Evolutionary conservation across 2,113 vertebrate genomes (phyloP).

Genomic region (Patagioenas fasciata): DNA sequence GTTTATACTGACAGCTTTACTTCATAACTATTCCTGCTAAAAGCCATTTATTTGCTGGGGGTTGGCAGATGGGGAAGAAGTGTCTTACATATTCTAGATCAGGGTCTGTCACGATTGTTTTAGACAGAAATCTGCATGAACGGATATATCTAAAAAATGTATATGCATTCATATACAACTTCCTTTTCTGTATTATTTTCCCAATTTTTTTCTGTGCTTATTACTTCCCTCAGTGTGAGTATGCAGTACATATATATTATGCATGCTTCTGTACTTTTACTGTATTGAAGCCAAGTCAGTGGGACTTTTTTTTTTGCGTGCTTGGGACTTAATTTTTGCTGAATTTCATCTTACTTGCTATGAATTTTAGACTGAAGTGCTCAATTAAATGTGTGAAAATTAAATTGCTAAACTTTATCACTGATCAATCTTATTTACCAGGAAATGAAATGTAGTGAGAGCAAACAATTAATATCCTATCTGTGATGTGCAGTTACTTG

Average conservation of each 20-base stretch:
- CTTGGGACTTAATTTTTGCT: background rate
- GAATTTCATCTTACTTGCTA: background rate
- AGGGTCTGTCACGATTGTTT: background rate
- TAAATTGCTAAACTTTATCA: background rate
- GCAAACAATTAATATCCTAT: background rate
- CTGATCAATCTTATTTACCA: background rate
- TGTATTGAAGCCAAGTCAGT: background rate
- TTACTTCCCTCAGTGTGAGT: background rate
- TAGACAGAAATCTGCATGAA: background rate
- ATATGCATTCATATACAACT: background rate
- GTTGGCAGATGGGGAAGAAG: background rate
- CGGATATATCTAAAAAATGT: background rate
- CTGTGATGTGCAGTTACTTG: background rate
- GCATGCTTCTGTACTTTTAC: background rate
- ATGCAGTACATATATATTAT: background rate
- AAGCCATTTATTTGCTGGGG: background rate
- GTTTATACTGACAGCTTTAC: background rate
- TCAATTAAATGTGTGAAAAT: constrained; percentile 5
- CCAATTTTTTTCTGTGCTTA: background rate
- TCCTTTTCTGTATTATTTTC: background rate
- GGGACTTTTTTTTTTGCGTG: background rate
- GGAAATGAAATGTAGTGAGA: background rate
- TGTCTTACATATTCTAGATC: background rate
- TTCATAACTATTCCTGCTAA: background rate
- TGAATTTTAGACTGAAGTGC: background rate